These are phyloP conservation scores for Ridgeia piscesae DNA, from an alignment of 1,140 invertebrate genomes.

Conservation along the genomic window DNA sequence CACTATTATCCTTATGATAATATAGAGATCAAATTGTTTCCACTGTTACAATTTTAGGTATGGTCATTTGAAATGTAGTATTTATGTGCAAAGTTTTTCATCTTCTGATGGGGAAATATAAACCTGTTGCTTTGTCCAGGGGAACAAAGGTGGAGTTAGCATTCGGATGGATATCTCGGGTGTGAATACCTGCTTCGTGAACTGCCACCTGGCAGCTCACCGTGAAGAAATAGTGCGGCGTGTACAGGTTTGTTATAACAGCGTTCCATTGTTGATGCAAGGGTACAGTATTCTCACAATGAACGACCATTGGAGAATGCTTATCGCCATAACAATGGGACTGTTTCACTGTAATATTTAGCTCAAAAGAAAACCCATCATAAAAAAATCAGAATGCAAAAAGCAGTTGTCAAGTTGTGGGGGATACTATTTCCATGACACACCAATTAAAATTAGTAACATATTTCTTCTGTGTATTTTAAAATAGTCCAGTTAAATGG, in stretches of 20 bases:
- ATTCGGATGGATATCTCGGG: conserved; percentile 83
- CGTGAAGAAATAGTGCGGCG: conserved; percentile 77
- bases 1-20: too few species aligned
- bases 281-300: too few species aligned
- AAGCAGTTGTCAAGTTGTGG: too few species aligned
- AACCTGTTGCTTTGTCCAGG: conserved; percentile 64
- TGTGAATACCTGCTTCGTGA: conserved; percentile 82
- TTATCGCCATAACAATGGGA: too few species aligned
- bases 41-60: too few species aligned
- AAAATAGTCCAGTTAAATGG: neutral
- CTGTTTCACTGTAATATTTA: neutral
- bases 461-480: neutral
- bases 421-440: too few species aligned
- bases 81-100: neutral
- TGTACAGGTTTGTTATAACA: conserved; percentile 60
- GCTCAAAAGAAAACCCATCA: neutral
- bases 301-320: too few species aligned
- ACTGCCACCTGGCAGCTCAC: conserved; percentile 85
- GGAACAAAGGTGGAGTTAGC: conserved; percentile 91
- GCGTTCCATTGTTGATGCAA: neutral
- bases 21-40: too few species aligned
- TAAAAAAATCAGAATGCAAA: too few species aligned
- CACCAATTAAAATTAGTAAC: too few species aligned
- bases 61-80: too few species aligned
- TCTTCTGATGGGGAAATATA: neutral